Conservation (phyloP, 2,888 invertebrate species). For the Pasiphila rectangulata region DNA sequence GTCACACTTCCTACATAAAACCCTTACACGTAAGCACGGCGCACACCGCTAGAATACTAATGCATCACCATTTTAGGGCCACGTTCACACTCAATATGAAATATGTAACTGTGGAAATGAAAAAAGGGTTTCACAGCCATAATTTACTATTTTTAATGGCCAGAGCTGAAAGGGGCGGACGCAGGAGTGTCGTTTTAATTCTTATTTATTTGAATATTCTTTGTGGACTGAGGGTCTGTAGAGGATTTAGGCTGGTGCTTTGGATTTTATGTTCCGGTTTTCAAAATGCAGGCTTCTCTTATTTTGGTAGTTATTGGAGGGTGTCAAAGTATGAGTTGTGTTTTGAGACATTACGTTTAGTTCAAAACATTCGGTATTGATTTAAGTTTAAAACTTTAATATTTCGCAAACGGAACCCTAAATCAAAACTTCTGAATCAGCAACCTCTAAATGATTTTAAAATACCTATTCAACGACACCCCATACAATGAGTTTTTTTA, state of each 20-base stretch:
- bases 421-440: no score
- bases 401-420: no score
- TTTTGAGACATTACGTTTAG: no score
- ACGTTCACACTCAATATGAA: conserved; percentile 32
- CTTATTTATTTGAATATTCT: conserved; percentile 27
- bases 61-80: conserved; percentile 23
- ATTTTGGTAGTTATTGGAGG: background rate
- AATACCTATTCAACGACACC: no score
- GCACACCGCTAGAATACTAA: conserved; percentile 24
- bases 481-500: no score
- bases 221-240: conserved; percentile 3
- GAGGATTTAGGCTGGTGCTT: background rate
- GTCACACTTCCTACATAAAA: conserved; percentile 22
- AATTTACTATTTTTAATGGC: conserved; percentile 33
- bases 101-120: conserved; percentile 27
- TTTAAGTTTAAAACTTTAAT: no score
- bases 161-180: conserved; percentile 30
- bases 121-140: conserved; percentile 32
- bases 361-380: no score
- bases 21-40: conserved; percentile 13
- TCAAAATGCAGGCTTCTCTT: background rate
- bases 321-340: no score
- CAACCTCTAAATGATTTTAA: no score
- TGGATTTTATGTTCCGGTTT: conserved; percentile 1
- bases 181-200: conserved; percentile 30